Evolutionary conservation across 2,888 invertebrate species (phyloP).

Genomic region (Asteroscopus sphinx): DNA sequence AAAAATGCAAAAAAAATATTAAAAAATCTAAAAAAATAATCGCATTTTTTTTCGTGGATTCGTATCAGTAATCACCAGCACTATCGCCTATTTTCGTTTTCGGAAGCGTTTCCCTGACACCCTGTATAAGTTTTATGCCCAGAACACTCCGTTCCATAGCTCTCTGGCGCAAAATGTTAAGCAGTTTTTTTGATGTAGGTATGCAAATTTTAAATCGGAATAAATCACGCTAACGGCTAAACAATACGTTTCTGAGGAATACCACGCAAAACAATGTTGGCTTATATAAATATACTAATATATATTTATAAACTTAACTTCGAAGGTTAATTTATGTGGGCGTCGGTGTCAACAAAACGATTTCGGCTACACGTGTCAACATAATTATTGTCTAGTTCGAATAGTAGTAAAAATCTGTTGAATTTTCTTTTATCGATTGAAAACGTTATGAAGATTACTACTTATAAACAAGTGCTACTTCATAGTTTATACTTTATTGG

Average conservation of each 20-base stretch:
- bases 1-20: too few species aligned
- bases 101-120: too few species aligned
- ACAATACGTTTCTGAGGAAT: slow-evolving; percentile 20
- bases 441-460: background rate
- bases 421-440: background rate
- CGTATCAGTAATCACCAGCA: too few species aligned
- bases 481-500: too few species aligned
- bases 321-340: slow-evolving; percentile 35
- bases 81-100: too few species aligned
- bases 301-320: slow-evolving; percentile 31
- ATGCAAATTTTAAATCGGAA: too few species aligned
- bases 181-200: background rate
- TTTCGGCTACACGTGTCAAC: slow-evolving; percentile 15
- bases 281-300: slow-evolving; percentile 8
- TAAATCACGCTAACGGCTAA: background rate
- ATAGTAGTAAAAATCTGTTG: background rate
- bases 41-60: too few species aligned
- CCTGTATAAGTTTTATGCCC: too few species aligned
- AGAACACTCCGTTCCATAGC: background rate
- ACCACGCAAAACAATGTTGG: slow-evolving; percentile 20
- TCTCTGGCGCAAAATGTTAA: background rate
- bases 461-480: too few species aligned
- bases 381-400: slow-evolving; percentile 1
- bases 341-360: slow-evolving; percentile 23
- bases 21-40: too few species aligned